Conservation (phyloP, 2,888 invertebrate species). For the Nasonovia ribisnigri region DNA sequence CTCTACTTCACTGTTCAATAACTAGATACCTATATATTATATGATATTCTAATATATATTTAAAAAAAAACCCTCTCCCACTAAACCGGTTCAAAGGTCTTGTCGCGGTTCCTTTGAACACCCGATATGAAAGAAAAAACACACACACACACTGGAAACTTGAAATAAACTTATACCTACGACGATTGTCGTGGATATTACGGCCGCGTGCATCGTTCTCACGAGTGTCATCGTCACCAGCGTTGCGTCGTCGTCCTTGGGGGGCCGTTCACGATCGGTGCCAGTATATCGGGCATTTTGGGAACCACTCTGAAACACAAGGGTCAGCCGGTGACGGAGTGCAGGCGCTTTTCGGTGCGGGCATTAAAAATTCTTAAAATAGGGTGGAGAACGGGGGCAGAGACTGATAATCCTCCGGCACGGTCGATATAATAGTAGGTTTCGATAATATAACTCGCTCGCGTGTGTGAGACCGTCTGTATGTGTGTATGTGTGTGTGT, state of each 20-base stretch:
- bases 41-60: not conserved
- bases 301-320: constrained; percentile 42
- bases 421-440: constrained; percentile 58
- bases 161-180: constrained; percentile 8
- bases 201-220: constrained; percentile 13
- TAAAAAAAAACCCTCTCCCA: not conserved
- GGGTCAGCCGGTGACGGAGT: constrained; percentile 29
- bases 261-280: not conserved
- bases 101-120: constrained; percentile 20
- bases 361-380: constrained; percentile 57
- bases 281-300: not conserved
- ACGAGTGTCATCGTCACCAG: constrained; percentile 44
- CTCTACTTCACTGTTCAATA: not conserved
- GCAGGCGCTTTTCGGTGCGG: constrained; percentile 33
- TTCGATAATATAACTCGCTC: constrained; percentile 31
- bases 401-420: constrained; percentile 54
- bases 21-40: not conserved
- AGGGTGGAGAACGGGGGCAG: constrained; percentile 21
- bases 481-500: not conserved
- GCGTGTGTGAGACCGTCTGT: not conserved
- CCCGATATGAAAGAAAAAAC: not conserved
- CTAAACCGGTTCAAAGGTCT: constrained; percentile 59
- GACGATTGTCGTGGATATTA: not conserved
- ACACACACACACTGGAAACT: not conserved
- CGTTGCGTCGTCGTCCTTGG: constrained; percentile 15